Evolutionary conservation across 2,797 vertebrate genomes (phyloP).

Genomic region (Enoplosus armatus): DNA sequence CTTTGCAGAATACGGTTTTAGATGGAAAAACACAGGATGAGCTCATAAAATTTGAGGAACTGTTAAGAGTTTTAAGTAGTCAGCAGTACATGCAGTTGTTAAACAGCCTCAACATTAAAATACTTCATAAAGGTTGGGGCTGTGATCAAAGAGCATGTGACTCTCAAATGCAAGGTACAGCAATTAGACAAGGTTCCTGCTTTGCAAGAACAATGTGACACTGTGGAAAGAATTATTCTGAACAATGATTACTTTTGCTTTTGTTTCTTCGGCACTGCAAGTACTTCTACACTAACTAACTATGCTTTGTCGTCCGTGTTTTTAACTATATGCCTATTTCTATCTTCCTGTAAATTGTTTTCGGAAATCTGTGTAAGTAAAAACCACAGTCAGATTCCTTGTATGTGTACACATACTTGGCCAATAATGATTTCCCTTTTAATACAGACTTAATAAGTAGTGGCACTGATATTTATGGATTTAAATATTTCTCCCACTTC

Average conservation of each 20-base stretch:
- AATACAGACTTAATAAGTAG: background rate
- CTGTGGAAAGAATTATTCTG: background rate
- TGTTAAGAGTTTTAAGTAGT: background rate
- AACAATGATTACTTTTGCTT: background rate
- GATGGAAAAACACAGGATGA: conserved; percentile 7
- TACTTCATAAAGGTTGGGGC: background rate
- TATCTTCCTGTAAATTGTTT: too few relatives aligned
- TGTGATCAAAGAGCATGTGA: background rate
- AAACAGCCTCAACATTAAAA: background rate
- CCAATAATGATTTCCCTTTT: background rate
- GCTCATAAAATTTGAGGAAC: background rate
- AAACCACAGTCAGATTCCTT: too few relatives aligned
- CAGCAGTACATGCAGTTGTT: background rate
- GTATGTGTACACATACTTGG: too few relatives aligned
- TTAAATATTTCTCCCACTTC: background rate
- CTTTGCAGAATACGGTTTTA: background rate
- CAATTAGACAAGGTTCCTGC: background rate
- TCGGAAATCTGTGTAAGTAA: too few relatives aligned
- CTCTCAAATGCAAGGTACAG: background rate
- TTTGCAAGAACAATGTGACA: background rate
- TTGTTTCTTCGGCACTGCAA: background rate
- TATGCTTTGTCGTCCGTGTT: too few relatives aligned
- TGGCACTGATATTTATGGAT: background rate
- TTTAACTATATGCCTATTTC: too few relatives aligned
- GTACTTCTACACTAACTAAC: background rate